Conservation (phyloP, 1,140 invertebrate species). For the Papilio polytes region DNA sequence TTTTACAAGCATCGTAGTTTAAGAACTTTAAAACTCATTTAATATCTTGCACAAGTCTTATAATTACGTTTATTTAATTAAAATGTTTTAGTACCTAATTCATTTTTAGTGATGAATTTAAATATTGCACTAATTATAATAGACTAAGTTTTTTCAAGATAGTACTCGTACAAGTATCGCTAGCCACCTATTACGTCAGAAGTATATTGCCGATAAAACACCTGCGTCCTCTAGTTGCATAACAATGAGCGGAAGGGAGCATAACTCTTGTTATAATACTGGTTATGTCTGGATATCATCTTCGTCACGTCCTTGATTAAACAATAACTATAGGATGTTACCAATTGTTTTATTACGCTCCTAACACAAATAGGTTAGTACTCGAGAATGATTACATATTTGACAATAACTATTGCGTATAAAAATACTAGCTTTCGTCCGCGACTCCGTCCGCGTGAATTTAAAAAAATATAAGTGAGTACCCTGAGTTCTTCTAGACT, state of each 20-base stretch:
- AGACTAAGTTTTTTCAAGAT: not conserved
- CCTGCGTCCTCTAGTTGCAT: not conserved
- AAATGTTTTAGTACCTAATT: no score
- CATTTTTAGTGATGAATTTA: not conserved
- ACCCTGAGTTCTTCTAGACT: no score
- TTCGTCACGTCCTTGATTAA: not conserved
- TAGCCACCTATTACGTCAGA: no score
- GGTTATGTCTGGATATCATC: not conserved
- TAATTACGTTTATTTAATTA: not conserved
- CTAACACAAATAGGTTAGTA: not conserved
- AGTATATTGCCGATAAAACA: not conserved
- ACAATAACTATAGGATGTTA: slow-evolving; percentile 7
- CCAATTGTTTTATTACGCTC: slow-evolving; percentile 13
- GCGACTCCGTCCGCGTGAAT: no score
- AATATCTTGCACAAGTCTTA: not conserved
- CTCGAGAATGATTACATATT: not conserved
- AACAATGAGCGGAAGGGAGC: not conserved
- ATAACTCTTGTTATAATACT: not conserved
- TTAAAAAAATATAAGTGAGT: no score
- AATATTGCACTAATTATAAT: not conserved
- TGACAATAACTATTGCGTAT: no score
- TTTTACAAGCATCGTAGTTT: not conserved
- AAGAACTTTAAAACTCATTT: not conserved
- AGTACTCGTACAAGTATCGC: no score
- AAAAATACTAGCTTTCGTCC: no score